Evolutionary conservation across 2,113 vertebrate genomes (phyloP), one percentile per base, ranked within the genome.

Genomic region (Ranitomeya variabilis): DNA sequence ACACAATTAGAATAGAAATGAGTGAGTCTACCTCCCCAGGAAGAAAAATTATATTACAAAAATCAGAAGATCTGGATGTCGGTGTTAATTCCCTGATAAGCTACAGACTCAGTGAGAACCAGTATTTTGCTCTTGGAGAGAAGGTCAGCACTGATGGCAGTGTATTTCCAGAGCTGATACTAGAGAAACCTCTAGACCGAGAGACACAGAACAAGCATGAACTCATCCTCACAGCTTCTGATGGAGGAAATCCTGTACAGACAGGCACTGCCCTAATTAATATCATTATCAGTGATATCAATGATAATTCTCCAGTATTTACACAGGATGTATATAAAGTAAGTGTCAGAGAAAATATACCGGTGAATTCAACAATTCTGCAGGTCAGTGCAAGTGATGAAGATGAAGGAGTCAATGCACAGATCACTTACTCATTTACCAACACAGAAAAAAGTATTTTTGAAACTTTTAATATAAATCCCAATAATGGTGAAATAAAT

Each of bases 341-440:
- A 64, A 19, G 16, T 64, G 62, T 64, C 16, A 64, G 19, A 19
- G 62, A 64, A 21, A 64, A 64, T 64, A 64, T 64, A 19, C 62
- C 62, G 19, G 18, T 64, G 18, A 64, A 64, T 64, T 64, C 62
- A 21, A 64, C 62, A 18, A 64, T 64, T 7, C n/a, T 69, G 67
- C 67, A 26, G 18, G 67, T 69, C 23, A 69, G 67, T 69, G 67
- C 67, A 69, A 69, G 23, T 26, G 67, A 69, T 26, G 67, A 69
- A 69, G 67, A 69, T 69, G 23, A 69, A 69, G 67, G 67, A 13
- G 23, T 74, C 71, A 74, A 74, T 74, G 71, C 71, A 16, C 31
- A 45, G 31, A 74, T 74, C 37, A 74, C 71, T 45, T 74, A 74
- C 37, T 45, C 71, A 18, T 45, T 74, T 45, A 74, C 31, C 45